Evolutionary conservation across 53 echinoderm and acorn worm genomes (phyloP).

Genomic region (Henricia sp.): DNA sequence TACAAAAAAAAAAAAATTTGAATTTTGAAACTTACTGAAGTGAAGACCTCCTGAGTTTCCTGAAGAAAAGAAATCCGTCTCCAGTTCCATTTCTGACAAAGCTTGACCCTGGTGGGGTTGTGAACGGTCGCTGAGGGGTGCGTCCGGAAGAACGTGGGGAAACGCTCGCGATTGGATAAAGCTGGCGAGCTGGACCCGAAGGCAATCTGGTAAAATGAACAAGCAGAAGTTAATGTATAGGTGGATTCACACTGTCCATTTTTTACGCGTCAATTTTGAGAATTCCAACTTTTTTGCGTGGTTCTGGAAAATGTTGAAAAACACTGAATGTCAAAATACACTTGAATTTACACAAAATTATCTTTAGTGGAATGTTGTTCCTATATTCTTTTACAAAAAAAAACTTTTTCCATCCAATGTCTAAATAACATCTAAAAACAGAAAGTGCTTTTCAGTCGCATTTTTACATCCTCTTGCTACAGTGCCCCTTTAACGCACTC

Average conservation of each 20-base stretch:
- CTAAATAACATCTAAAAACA: no score
- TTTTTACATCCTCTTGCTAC: no score
- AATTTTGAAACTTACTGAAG: conserved; percentile 82
- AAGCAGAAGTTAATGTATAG: neutral
- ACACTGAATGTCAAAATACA: no score
- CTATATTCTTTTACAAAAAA: no score
- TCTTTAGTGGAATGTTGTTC: no score
- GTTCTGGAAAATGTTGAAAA: neutral
- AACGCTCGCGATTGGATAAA: conserved; percentile 88
- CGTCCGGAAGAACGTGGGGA: conserved; percentile 97
- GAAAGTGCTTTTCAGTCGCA: no score
- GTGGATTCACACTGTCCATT: neutral
- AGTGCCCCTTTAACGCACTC: no score
- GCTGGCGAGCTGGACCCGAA: conserved; percentile 99
- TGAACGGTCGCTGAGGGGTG: conserved; percentile 97
- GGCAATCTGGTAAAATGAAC: conserved; percentile 74
- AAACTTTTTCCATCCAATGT: no score
- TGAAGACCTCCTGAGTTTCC: conserved; percentile 97
- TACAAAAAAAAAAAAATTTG: no score
- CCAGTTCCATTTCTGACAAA: conserved; percentile 90
- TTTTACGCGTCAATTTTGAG: neutral
- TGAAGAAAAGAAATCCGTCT: conserved; percentile 92
- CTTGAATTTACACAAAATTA: no score
- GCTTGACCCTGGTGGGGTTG: conserved; percentile 94
- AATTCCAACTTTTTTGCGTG: neutral